Base-by-base conservation (phyloP, 1,140 invertebrate genomes). In the Theocolax elegans region DNA sequence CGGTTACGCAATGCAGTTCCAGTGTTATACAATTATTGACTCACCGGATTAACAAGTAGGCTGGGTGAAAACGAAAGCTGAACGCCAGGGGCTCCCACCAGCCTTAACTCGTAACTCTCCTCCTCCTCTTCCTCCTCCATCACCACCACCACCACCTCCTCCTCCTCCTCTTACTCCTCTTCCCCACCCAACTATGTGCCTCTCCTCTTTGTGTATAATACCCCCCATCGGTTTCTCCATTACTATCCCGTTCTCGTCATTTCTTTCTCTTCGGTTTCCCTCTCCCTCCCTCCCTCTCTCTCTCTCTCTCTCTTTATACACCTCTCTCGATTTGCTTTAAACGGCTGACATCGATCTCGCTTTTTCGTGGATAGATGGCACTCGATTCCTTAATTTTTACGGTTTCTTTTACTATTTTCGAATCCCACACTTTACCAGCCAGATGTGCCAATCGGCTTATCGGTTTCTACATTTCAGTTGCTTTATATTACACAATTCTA, bases 11-110 rank as follows among this genome's bases (percentile, higher is more conserved):
- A 84, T 77, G 68, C 75, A 79, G 78, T 82, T 84, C 81, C 83
- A 84, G 80, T 80, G 81, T 86, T 86, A 85, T 86, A 86, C 84
- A 86, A 85, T 82, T 85, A 84, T 85, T 86, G 84, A 82, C 83
- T 86, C 84, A 85, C 82, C 82, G 80, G 81, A 84, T 86, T 86
- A 85, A 84, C 82, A 84, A 85, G 83, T 83, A 84, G 83, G 81
- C 81, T 81, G 78, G 67, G 80, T 83, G 84, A 86, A 86, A 86
- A 85, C 81, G 84, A 86, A 86, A 85, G 84, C 80, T 75, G 77
- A 72, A 71, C 70, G 76, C 62, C 66, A n/a, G n/a, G 76, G 64
- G 67, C 75, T 74, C 64, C 59, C 58, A 44, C 70, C 71, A 67
- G 68, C 66, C 56, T 54, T 72, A 67, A 51, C 44, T 29, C 29